phyloP scores from a whole-genome alignment of 2,888 invertebrate species.

The Xylota segnis region DNA sequence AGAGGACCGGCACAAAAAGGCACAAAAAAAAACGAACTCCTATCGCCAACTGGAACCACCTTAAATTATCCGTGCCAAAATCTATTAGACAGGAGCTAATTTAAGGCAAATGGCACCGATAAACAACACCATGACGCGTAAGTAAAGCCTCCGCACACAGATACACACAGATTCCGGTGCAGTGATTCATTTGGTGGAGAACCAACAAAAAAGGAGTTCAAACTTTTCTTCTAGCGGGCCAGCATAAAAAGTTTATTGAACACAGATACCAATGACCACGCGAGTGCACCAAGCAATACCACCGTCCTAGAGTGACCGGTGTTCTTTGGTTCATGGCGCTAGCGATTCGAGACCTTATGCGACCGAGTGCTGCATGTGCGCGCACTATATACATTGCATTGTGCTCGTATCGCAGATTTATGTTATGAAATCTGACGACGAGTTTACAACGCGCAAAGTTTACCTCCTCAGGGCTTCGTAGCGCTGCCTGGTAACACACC shows the following conservation, averaged over 20 bases:
- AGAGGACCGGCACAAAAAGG: constrained; percentile 45
- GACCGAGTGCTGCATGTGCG: constrained; percentile 15
- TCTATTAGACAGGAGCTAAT: constrained; percentile 76
- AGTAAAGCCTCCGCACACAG: constrained; percentile 60
- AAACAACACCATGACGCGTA: constrained; percentile 76
- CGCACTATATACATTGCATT: constrained; percentile 1
- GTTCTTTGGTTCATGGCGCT: constrained; percentile 74
- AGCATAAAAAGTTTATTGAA: constrained; percentile 50
- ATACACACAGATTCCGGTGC: constrained; percentile 64
- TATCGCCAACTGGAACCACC: constrained; percentile 65
- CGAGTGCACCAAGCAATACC: constrained; percentile 17
- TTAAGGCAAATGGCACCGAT: constrained; percentile 76
- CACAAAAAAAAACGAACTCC: constrained; percentile 17
- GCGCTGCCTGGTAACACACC: constrained; percentile 21
- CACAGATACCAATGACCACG: constrained; percentile 52
- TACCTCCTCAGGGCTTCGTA: constrained; percentile 61
- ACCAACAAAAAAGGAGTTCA: constrained; percentile 44
- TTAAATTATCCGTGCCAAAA: constrained; percentile 76
- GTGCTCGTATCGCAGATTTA: constrained; percentile 58
- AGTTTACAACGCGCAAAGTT: constrained; percentile 73
- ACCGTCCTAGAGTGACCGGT: constrained; percentile 47
- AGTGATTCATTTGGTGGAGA: constrained; percentile 72
- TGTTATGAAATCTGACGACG: constrained; percentile 77
- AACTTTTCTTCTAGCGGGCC: constrained; percentile 55
- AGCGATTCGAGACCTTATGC: constrained; percentile 59